Conservation (phyloP, 2,797 vertebrate species). For the Neosilurus hyrtlii region DNA sequence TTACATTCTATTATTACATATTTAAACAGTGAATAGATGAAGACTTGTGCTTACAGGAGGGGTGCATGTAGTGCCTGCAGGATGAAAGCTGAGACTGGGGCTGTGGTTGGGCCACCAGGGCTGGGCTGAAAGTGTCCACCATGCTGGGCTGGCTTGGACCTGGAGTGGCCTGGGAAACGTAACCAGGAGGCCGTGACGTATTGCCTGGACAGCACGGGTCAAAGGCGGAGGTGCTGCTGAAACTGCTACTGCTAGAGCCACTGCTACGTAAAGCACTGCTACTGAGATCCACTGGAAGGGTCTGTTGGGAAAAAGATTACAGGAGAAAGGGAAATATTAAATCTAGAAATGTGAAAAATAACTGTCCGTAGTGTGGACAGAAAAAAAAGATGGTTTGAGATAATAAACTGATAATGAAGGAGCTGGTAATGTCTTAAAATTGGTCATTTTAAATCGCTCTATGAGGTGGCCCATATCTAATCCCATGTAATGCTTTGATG, state of each 20-base stretch:
- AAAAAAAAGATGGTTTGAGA: background rate
- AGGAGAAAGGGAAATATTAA: background rate
- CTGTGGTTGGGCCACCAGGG: conserved; percentile 85
- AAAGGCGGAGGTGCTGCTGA: conserved; percentile 92
- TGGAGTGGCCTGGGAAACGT: conserved; percentile 82
- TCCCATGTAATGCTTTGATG: conserved; percentile 48
- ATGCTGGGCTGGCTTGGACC: conserved; percentile 84
- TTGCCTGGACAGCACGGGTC: conserved; percentile 96
- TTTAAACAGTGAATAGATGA: background rate
- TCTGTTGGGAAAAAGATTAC: conserved; percentile 75
- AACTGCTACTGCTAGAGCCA: conserved; percentile 76
- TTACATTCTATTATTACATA: background rate
- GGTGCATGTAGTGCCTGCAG: conserved; percentile 89
- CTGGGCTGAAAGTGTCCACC: conserved; percentile 83
- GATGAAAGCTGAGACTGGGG: conserved; percentile 86
- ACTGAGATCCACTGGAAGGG: conserved; percentile 95
- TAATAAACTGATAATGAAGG: background rate
- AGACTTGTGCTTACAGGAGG: conserved; percentile 68
- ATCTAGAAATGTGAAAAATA: background rate
- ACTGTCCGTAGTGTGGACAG: background rate
- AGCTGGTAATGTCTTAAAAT: background rate
- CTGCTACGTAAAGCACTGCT: conserved; percentile 85
- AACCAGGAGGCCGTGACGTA: conserved; percentile 84
- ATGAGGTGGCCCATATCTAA: conserved; percentile 15
- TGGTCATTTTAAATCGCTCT: background rate